Base-by-base conservation (phyloP, 2,888 invertebrate genomes). In the Maniola hyperantus region DNA sequence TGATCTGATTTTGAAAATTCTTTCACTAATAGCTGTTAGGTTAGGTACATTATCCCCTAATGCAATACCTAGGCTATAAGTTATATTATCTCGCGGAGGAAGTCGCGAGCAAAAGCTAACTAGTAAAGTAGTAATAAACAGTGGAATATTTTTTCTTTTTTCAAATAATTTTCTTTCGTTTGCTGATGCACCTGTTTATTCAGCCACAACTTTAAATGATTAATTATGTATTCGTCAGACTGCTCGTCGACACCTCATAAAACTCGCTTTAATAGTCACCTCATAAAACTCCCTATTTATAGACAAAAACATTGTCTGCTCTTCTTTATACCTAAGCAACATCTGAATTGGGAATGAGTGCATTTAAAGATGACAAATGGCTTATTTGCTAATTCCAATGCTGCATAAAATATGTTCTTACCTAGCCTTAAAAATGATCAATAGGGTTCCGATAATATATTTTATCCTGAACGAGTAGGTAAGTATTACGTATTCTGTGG, bases 191-290 rank as follows among this genome's bases (percentile, higher is more conserved):
- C 11, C 42, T 48, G 33, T 59, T 59, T 48, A 59, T 18, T 57
- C 48, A 48, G 36, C 44, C 51, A 61, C 36, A 50, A 26, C 20
- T 39, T 46, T 34, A 18, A 53, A 39, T 36, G 53, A 69, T 69
- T 64, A 66, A 59, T 69, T 68, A 66, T 68, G 66, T 66, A 68
- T 68, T 48, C 66, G 15, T 51, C 34, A 44, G 48, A 55, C 66
- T 59, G 63, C 53, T 59, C 62, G 63, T 60, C 54, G 60, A 68
- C 68, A 68, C 63, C 66, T 63, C 54, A 66, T 68, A 68, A 68
- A 68, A 66, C 63, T 59, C 15, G 18, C 68, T 66, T 34, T 68
- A 66, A 68, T 63, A 66, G 68, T 20, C 15, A 20, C 44, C 39
- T 39, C 39, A 39, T 39, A 39, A 39, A 39, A 39, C 11, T 39